Base-by-base conservation (phyloP, 2,888 invertebrate genomes). In the Rhorus exstirpatorius region DNA sequence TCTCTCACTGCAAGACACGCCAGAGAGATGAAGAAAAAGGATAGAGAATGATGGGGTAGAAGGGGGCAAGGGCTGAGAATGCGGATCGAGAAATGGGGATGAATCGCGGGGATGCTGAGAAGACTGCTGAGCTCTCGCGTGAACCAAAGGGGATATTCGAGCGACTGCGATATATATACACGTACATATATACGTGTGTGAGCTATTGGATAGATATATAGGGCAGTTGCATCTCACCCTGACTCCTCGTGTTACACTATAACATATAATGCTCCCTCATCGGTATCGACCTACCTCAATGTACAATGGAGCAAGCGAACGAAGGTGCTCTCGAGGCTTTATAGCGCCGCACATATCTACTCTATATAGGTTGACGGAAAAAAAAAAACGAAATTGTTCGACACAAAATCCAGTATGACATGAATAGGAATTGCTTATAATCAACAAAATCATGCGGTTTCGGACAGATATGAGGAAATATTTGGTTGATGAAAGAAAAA, bases 201-300 rank as follows among this genome's bases (percentile, higher is more conserved):
- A 55, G 61, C 68, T 49, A 10, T 61, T 24, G 53, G 8, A 63
- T 24, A 46, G 8, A 63, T 74, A 81, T 72, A 68, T 78, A 58
- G 74, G 81, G 24, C 51, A 77, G 72, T 49, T 55, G 68, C 63
- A 78, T 63, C 70, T 12, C 58, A 17, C 35, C 55, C 70, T 44
- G 31, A 24, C 26, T 26, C 61, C 46, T 46, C 21, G 49, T 58
- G 7, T 53, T 65, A 17, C 35, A 41, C 24, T 38, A 21, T 60
- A 60, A n/a, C 19, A 41, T 19, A 24, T 21, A 14, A 26, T 24
- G 7, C 58, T 19, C 51, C 8, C 38, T 14, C 21, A 51, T 41
- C 46, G 19, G 21, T 65, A 81, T 77, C 81, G 76, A 76, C 58
- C 81, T 76, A 51, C 53, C 60, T 31, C 71, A 77, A 77, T 77